Conservation (phyloP, 2,888 invertebrate genomes). For the Drosophila kanekoi region DNA sequence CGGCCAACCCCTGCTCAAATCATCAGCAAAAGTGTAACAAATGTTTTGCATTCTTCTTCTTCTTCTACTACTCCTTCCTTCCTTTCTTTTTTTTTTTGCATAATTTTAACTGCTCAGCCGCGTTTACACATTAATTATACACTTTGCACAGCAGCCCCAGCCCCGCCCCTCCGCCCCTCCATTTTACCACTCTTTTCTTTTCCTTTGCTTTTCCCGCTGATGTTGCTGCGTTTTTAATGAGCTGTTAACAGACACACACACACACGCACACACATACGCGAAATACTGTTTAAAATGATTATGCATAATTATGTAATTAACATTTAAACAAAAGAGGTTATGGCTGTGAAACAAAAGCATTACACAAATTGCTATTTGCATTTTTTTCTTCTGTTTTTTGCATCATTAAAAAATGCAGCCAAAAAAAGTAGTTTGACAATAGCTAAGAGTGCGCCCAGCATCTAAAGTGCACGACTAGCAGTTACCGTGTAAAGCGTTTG, state of each 20-base stretch:
- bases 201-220: conserved; percentile 20
- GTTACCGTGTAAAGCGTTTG: neutral
- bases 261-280: conserved; percentile 8
- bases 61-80: neutral
- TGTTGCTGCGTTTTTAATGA: conserved; percentile 76
- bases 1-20: conserved; percentile 9
- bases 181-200: neutral
- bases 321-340: conserved; percentile 82
- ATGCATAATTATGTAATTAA: conserved; percentile 84
- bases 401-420: conserved; percentile 33
- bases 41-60: conserved; percentile 31
- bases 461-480: conserved; percentile 4
- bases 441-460: neutral
- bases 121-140: conserved; percentile 79
- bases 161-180: conserved; percentile 4
- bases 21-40: conserved; percentile 52
- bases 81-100: conserved; percentile 52
- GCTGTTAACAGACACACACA: conserved; percentile 66
- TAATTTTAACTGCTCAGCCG: conserved; percentile 61
- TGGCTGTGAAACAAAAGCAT: conserved; percentile 68
- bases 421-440: conserved; percentile 2
- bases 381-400: conserved; percentile 48
- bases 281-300: conserved; percentile 65
- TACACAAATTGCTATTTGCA: conserved; percentile 75
- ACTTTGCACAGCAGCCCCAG: conserved; percentile 57